Percentiles rank a stretch among this genome's conserved stretches.
These are phyloP conservation scores for Catocala nupta DNA, from an alignment of 2,888 invertebrate genomes.

Conservation along the genomic window DNA sequence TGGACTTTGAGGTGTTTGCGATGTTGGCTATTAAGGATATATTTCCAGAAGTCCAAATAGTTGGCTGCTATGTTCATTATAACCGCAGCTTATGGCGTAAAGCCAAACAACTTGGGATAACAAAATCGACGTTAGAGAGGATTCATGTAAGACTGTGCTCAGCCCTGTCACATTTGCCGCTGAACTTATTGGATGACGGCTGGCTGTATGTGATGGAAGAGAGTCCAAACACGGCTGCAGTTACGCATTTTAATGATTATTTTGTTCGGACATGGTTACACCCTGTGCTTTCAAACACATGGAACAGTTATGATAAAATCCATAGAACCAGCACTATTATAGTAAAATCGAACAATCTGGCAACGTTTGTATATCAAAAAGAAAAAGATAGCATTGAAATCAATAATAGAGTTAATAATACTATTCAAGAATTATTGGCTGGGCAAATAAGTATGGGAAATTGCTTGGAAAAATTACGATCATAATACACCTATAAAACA, in stretches of 20 bases:
- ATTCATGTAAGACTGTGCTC: constrained; percentile 9
- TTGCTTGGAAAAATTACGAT: too few relatives aligned
- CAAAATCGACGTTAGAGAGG: constrained; percentile 1
- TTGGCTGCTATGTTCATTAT: constrained; percentile 9
- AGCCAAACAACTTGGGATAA: constrained; percentile 9
- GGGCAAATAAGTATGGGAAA: too few relatives aligned
- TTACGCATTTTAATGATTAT: too few relatives aligned
- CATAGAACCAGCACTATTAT: too few relatives aligned
- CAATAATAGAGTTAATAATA: too few relatives aligned
- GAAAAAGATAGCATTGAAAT: too few relatives aligned
- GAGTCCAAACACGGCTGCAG: constrained; percentile 1
- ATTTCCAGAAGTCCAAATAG: constrained; percentile 20
- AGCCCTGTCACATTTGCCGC: constrained; percentile 6
- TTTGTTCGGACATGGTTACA: background rate
- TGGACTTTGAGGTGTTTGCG: background rate
- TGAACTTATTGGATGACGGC: constrained; percentile 6
- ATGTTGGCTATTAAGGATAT: background rate
- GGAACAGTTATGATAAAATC: too few relatives aligned
- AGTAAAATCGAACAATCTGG: too few relatives aligned
- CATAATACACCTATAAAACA: too few relatives aligned
- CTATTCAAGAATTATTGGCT: too few relatives aligned
- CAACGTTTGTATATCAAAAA: too few relatives aligned
- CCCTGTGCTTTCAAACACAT: rapidly evolving
- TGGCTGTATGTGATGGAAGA: constrained; percentile 3
- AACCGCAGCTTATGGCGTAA: constrained; percentile 13